Conservation (phyloP, 2,113 vertebrate genomes). For the Chascanopsetta lugubris region DNA sequence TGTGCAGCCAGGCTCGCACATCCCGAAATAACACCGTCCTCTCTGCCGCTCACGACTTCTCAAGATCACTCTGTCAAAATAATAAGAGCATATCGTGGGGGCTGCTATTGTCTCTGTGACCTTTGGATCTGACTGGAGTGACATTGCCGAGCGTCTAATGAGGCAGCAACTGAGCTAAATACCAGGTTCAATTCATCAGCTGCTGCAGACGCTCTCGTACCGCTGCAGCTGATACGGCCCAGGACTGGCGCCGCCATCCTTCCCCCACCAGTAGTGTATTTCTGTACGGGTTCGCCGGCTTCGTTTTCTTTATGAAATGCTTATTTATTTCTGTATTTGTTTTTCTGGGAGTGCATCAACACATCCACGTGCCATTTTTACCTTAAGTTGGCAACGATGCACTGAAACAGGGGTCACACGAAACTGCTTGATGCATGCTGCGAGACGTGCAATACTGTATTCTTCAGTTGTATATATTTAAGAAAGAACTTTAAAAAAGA, state of each 20-base stretch:
- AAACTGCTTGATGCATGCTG: constrained; percentile 39
- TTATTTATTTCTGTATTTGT: constrained; percentile 24
- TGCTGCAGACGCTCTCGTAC: constrained; percentile 5
- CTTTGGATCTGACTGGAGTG: constrained; percentile 25
- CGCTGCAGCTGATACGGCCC: constrained; percentile 1
- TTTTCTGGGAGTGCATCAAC: constrained; percentile 33
- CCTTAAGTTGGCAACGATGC: constrained; percentile 46
- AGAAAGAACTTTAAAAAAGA: constrained; percentile 27
- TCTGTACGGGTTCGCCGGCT: neutral
- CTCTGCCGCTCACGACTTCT: constrained; percentile 8
- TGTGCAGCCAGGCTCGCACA: constrained; percentile 30
- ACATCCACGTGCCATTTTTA: constrained; percentile 53
- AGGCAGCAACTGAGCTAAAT: constrained; percentile 38
- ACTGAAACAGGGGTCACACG: constrained; percentile 24
- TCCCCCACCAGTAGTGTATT: too few relatives aligned
- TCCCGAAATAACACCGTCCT: constrained; percentile 7
- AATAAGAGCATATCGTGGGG: constrained; percentile 22
- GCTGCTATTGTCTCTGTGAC: constrained; percentile 15
- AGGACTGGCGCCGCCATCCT: too few relatives aligned
- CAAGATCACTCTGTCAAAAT: constrained; percentile 25
- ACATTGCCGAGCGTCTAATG: constrained; percentile 30
- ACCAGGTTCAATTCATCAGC: constrained; percentile 13
- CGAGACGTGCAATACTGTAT: constrained; percentile 15
- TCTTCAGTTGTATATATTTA: constrained; percentile 20
- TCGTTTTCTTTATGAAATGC: constrained; percentile 6